These are phyloP conservation scores for Scomberomorus guttatus DNA, from an alignment of 2,797 vertebrate species.

Conservation along the genomic window DNA sequence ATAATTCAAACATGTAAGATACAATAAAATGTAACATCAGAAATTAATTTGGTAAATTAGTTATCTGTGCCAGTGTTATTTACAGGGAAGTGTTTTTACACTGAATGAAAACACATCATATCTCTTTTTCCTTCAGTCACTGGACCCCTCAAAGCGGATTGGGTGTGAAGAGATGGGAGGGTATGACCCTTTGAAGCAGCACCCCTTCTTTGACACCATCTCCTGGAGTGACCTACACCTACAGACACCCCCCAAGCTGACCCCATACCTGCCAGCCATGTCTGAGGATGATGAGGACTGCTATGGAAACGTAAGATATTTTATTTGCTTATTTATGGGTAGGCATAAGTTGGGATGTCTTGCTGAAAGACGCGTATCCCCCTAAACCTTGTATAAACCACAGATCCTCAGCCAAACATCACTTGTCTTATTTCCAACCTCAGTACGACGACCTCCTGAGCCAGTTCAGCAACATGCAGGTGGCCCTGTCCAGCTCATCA, in stretches of 20 bases:
- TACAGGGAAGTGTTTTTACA: constrained; percentile 1
- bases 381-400: not conserved
- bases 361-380: not conserved
- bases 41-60: not conserved
- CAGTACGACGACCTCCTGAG: constrained; percentile 99
- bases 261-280: constrained; percentile 97
- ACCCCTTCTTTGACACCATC: constrained; percentile 95
- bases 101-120: not conserved
- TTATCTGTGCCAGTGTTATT: not conserved
- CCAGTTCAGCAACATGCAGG: constrained; percentile 99
- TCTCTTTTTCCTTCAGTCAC: constrained; percentile 83
- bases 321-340: not conserved
- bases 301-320: constrained; percentile 94
- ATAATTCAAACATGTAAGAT: not conserved
- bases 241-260: constrained; percentile 97
- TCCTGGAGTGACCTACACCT: constrained; percentile 94
- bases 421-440: constrained; percentile 5
- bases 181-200: constrained; percentile 92
- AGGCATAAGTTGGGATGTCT: not conserved
- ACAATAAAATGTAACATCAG: not conserved
- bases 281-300: constrained; percentile 99
- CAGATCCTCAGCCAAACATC: not conserved
- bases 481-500: constrained; percentile 92
- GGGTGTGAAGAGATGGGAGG: constrained; percentile 98
- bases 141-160: constrained; percentile 94